phyloP scores from a whole-genome alignment of 2,888 invertebrate genomes.

The Papilio elwesi region DNA sequence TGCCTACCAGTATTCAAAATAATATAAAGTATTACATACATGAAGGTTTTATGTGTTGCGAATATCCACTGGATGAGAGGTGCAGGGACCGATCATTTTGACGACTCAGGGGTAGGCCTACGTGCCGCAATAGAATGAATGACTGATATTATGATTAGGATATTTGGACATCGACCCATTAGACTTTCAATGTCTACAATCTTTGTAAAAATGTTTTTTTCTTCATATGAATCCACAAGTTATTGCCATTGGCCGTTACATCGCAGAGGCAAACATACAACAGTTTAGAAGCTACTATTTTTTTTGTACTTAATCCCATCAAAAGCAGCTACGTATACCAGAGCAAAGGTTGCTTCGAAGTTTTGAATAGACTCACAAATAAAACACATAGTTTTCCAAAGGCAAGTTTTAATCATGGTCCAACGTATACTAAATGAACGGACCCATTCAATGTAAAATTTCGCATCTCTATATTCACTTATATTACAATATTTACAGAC shows the following conservation, averaged over 20 bases:
- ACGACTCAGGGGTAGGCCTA: too few relatives aligned
- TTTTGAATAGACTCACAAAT: constrained; percentile 35
- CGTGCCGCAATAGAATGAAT: too few relatives aligned
- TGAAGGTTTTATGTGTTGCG: too few relatives aligned
- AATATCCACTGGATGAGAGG: too few relatives aligned
- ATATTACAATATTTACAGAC: constrained; percentile 83
- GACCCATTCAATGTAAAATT: constrained; percentile 83
- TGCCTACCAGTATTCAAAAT: too few relatives aligned
- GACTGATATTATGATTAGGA: too few relatives aligned
- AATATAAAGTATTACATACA: too few relatives aligned
- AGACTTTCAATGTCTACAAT: background rate
- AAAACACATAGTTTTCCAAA: constrained; percentile 63
- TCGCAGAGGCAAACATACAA: background rate
- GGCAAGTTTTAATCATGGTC: constrained; percentile 83
- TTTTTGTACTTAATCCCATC: background rate
- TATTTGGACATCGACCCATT: too few relatives aligned
- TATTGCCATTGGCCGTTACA: background rate
- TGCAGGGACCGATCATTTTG: too few relatives aligned
- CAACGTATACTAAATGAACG: constrained; percentile 83
- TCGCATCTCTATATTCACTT: constrained; percentile 74
- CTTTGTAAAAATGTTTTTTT: background rate
- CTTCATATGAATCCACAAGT: background rate
- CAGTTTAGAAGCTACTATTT: background rate
- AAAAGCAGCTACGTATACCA: background rate
- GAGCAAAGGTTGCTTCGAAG: background rate